Conservation (phyloP, 1,140 invertebrate species). For the Bombus picipes region DNA sequence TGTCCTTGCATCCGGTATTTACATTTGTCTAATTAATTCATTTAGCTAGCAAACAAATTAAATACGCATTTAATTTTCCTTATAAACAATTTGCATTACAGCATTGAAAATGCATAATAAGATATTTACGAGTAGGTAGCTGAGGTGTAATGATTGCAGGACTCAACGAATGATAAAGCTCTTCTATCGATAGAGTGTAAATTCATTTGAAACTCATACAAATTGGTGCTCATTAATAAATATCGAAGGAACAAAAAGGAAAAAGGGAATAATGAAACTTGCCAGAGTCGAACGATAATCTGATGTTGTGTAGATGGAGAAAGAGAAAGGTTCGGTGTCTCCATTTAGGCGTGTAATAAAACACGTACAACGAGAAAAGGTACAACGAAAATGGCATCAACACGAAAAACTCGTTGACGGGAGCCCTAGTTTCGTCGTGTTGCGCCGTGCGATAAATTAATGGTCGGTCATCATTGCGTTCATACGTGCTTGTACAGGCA, state of each 20-base stretch:
- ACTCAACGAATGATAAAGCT: not conserved
- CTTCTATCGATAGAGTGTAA: not conserved
- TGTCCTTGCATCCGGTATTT: too few species aligned
- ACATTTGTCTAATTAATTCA: too few species aligned
- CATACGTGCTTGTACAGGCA: slow-evolving; percentile 54
- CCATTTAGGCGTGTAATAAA: slow-evolving; percentile 59
- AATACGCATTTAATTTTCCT: too few species aligned
- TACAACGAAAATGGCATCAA: slow-evolving; percentile 62
- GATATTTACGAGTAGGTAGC: not conserved
- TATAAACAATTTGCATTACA: too few species aligned
- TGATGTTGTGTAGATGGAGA: not conserved
- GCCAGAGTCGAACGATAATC: not conserved
- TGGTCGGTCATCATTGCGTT: slow-evolving; percentile 62
- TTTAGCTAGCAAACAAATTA: too few species aligned
- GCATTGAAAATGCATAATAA: too few species aligned
- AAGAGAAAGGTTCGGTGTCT: slow-evolving; percentile 31
- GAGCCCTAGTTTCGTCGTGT: slow-evolving; percentile 55
- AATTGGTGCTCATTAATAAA: not conserved
- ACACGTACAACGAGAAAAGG: slow-evolving; percentile 31
- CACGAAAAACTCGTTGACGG: slow-evolving; percentile 66
- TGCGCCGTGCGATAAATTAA: slow-evolving; percentile 70
- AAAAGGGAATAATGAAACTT: not conserved
- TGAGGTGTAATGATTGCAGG: not conserved
- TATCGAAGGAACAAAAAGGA: not conserved
- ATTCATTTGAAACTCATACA: not conserved